A percentile compares a stretch with the other conserved stretches of the same genome.
phyloP scores from a whole-genome alignment of 2,113 vertebrate species.

The Lipotes vexillifer region DNA sequence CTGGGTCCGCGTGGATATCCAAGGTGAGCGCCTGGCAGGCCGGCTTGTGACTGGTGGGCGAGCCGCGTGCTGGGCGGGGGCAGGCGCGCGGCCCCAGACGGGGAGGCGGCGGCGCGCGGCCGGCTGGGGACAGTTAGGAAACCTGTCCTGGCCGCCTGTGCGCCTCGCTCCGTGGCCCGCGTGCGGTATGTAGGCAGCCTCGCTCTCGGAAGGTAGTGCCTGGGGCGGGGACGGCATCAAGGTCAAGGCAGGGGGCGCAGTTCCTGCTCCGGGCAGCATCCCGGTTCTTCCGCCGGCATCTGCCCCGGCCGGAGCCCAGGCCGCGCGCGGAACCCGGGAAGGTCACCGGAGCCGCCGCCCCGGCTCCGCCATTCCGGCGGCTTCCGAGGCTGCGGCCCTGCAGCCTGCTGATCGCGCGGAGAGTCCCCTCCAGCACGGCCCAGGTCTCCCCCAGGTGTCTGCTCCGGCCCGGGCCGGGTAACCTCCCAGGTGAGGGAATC shows the following conservation, averaged over 20 bases:
- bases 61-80: background rate
- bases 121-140: background rate
- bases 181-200: background rate
- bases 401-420: background rate
- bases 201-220: background rate
- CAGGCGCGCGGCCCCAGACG: background rate
- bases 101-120: background rate
- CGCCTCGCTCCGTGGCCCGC: background rate
- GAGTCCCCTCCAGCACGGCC: background rate
- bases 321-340: background rate
- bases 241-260: background rate
- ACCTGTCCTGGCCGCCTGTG: background rate
- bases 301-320: background rate
- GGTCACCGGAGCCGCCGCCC: background rate
- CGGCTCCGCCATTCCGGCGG: background rate
- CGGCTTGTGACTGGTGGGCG: background rate
- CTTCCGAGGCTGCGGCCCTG: background rate
- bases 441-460: background rate
- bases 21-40: constrained; percentile 62
- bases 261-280: background rate
- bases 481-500: background rate
- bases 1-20: constrained; percentile 69
- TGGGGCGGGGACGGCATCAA: background rate
- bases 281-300: background rate
- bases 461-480: background rate